Base-by-base conservation (phyloP, 1,140 invertebrate genomes). In the Copidosoma floridanum region DNA sequence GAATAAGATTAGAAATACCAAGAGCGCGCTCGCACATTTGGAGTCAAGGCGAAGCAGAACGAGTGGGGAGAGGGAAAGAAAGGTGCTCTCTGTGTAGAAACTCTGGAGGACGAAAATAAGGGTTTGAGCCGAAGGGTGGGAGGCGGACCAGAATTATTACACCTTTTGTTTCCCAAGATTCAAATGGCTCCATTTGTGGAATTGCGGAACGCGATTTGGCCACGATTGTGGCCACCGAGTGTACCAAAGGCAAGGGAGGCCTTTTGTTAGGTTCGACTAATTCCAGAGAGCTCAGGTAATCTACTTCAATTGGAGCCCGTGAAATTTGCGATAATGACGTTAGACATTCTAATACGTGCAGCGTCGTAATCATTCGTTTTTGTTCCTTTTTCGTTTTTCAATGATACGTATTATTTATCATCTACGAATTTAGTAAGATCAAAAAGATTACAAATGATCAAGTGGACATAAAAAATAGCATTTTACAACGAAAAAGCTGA, bases 161-260 rank as follows among this genome's bases (percentile, higher is more conserved):
- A 77, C 77, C 78, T 79, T 79, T 79, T 80, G 78, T 80, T 76
- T n/a, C n/a, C 70, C 65, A 68, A 74, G 69, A 66, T 69, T 71
- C 70, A 69, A 76, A 77, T 65, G 75, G 73, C 74, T 71, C 76
- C 73, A 78, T 79, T 80, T 77, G 71, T 63, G 71, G 73, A 78
- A 78, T 77, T 76, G 74, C 72, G 72, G 75, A 80, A 78, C 75
- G 75, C 71, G 75, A 76, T 79, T 61, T 69, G 66, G 64, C 70
- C 63, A 60, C 74, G 75, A 78, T 78, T 78, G 74, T 66, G 65
- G 64, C 63, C 55, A 44, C 66, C 69, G 64, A 73, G 74, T 69
- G n/a, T n/a, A 58, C 66, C 62, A n/a, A 12, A n/a, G 8, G 38
- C 56, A n/a, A n/a, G n/a, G n/a, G 41, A 6, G 46, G 61, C 46